Conservation (phyloP, 2,113 vertebrate genomes). For the Tichodroma muraria region DNA sequence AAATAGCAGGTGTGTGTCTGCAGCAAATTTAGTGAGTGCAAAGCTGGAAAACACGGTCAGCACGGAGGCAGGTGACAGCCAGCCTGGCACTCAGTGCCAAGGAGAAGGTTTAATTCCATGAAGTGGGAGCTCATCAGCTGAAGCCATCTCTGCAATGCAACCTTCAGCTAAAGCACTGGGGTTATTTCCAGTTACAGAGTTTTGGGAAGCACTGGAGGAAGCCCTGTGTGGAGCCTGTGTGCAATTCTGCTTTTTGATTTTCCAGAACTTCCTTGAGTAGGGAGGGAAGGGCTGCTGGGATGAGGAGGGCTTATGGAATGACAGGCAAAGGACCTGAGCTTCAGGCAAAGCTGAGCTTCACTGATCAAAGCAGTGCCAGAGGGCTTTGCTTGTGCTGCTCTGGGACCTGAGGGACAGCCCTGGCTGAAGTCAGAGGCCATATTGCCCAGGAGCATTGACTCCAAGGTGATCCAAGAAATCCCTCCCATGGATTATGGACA, state of each 20-base stretch:
- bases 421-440: neutral
- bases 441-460: neutral
- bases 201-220: neutral
- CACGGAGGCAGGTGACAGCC: neutral
- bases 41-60: neutral
- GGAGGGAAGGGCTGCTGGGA: neutral
- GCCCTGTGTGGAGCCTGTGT: accelerated
- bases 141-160: neutral
- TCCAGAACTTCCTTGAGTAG: neutral
- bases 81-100: neutral
- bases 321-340: neutral
- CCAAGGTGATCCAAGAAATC: neutral
- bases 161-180: neutral
- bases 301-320: accelerated
- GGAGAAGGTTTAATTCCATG: neutral
- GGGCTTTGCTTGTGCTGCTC: neutral
- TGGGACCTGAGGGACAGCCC: accelerated
- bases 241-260: neutral
- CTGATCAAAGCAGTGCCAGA: neutral
- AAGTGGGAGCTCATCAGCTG: neutral
- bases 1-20: neutral
- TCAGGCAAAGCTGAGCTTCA: neutral
- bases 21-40: neutral
- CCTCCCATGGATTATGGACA: neutral
- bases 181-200: neutral